Conservation (phyloP, 2,797 vertebrate species). For the Cryptoprocta ferox region DNA sequence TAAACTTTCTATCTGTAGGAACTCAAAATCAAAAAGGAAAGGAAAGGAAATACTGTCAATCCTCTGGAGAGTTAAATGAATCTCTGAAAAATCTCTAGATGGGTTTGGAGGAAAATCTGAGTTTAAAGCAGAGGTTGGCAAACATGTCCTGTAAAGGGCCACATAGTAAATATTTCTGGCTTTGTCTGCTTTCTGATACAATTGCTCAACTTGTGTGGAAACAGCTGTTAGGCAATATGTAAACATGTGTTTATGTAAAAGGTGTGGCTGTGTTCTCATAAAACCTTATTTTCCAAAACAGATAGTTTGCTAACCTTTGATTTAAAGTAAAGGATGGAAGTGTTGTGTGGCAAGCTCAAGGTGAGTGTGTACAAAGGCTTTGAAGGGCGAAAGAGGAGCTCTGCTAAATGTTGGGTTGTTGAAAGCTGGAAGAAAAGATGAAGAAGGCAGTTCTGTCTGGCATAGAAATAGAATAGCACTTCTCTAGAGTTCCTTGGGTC, state of each 20-base stretch:
- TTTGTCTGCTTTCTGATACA: neutral
- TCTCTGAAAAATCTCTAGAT: neutral
- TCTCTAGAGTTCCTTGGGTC: neutral
- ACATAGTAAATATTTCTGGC: neutral
- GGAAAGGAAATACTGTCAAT: neutral
- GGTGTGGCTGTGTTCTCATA: neutral
- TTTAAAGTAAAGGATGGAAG: neutral
- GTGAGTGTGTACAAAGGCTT: neutral
- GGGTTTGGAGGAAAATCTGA: neutral
- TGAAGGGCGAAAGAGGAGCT: neutral
- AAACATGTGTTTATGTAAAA: no score
- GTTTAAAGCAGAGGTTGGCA: neutral
- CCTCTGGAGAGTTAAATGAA: neutral
- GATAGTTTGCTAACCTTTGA: neutral
- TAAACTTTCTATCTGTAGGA: neutral
- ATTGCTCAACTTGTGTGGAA: neutral
- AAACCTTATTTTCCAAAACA: neutral
- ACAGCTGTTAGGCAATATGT: neutral
- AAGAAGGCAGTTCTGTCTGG: neutral
- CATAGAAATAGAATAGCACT: neutral
- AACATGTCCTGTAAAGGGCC: neutral
- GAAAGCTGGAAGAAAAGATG: neutral
- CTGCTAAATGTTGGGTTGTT: neutral
- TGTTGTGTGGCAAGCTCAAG: neutral
- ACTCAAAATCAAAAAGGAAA: neutral